Conservation (phyloP, 1,140 invertebrate species). For the Drosophila lini region DNA sequence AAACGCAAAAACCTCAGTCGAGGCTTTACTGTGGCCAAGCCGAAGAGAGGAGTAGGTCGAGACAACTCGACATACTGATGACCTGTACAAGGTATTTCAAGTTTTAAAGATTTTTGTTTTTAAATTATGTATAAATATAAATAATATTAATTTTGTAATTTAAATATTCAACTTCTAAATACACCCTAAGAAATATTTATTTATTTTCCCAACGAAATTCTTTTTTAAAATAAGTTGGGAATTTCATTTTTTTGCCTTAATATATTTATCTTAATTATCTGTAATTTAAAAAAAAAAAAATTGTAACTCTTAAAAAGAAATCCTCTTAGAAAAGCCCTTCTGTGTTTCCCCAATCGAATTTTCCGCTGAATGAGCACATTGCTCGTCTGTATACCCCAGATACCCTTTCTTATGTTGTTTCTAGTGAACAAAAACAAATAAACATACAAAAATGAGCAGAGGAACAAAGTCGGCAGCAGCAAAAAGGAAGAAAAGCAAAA, state of each 20-base stretch:
- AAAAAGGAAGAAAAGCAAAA: slow-evolving; percentile 6
- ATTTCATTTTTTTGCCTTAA: not conserved
- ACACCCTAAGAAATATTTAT: not conserved
- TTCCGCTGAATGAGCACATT: not conserved
- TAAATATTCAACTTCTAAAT: not conserved
- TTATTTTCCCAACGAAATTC: not conserved
- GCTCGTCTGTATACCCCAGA: slow-evolving; percentile 4
- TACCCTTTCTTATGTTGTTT: slow-evolving; percentile 24
- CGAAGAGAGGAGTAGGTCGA: not conserved
- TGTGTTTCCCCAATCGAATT: slow-evolving; percentile 1
- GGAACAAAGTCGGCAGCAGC: slow-evolving; percentile 3
- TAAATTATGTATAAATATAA: not conserved
- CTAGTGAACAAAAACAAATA: slow-evolving; percentile 30
- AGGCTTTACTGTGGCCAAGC: slow-evolving; percentile 24
- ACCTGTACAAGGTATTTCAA: not conserved
- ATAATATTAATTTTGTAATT: not conserved
- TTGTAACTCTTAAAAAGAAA: too few species aligned
- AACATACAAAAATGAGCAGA: slow-evolving; percentile 21
- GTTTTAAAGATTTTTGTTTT: not conserved
- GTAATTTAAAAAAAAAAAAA: not conserved
- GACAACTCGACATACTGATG: not conserved
- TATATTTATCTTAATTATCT: not conserved
- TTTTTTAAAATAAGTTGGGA: too few species aligned
- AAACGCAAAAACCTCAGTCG: slow-evolving; percentile 50
- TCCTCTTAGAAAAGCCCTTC: not conserved